Conservation (phyloP, 1,140 invertebrate species). For the Ceratosolen solmsi region DNA sequence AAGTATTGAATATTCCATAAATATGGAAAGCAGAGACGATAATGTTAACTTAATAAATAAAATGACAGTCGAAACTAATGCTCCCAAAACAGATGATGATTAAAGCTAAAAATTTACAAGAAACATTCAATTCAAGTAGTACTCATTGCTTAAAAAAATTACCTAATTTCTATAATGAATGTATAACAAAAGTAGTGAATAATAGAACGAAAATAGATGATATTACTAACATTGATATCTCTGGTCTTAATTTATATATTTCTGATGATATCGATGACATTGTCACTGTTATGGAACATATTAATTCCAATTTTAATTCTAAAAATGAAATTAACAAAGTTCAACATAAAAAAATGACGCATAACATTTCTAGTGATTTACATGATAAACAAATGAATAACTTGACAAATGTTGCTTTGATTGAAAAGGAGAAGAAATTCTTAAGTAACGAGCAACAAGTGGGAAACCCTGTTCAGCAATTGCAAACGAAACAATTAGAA, state of each 20-base stretch:
- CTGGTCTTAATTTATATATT: conserved; percentile 4
- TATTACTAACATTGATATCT: not conserved
- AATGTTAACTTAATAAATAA: not conserved
- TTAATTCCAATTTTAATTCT: not conserved
- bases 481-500: not conserved
- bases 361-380: not conserved
- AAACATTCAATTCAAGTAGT: not conserved
- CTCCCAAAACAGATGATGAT: not conserved
- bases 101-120: not conserved
- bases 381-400: not conserved
- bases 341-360: not conserved
- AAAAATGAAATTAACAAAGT: not conserved
- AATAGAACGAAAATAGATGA: not conserved
- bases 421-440: not conserved
- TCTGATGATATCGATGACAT: not conserved
- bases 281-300: not conserved
- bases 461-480: not conserved
- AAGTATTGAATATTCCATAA: not conserved
- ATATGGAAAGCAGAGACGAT: not conserved
- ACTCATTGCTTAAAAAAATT: conserved; percentile 10
- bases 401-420: not conserved
- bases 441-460: not conserved
- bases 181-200: not conserved
- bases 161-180: not conserved
- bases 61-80: not conserved